phyloP scores from a whole-genome alignment of 2,113 vertebrate species.

The Rallus limicola region DNA sequence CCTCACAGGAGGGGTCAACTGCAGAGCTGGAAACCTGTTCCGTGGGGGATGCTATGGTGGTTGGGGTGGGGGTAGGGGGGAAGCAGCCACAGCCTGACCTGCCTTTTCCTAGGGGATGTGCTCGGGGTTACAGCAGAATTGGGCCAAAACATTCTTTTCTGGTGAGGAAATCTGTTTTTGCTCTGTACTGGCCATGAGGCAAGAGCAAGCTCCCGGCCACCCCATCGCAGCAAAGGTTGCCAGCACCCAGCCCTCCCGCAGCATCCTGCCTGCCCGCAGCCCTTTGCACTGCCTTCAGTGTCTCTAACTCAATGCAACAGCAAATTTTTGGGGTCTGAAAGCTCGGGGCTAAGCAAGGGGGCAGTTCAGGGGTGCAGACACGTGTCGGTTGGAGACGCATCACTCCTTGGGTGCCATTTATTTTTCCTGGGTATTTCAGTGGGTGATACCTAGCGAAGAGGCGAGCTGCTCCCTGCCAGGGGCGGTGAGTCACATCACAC shows the following conservation, averaged over 20 bases:
- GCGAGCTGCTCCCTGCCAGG: neutral
- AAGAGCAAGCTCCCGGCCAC: neutral
- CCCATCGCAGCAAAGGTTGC: neutral
- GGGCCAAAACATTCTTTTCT: constrained; percentile 53
- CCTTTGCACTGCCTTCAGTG: neutral
- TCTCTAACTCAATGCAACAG: accelerated
- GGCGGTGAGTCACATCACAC: neutral
- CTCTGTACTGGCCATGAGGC: neutral
- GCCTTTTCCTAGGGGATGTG: neutral
- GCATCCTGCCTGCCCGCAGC: neutral
- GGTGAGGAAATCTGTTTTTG: constrained; percentile 54
- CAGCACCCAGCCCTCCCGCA: neutral
- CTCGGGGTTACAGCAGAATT: neutral
- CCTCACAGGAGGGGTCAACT: accelerated
- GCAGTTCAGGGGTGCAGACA: neutral
- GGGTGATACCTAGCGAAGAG: neutral
- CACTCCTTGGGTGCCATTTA: neutral
- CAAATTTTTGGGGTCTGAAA: neutral
- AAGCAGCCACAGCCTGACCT: neutral
- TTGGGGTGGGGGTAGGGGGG: neutral
- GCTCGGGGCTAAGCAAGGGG: accelerated
- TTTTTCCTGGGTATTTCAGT: neutral
- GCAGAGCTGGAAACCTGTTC: neutral
- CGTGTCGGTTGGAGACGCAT: accelerated
- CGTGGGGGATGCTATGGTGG: accelerated